Evolutionary conservation across 1,140 invertebrate species (phyloP).

Genomic region (Solenopsis invicta): DNA sequence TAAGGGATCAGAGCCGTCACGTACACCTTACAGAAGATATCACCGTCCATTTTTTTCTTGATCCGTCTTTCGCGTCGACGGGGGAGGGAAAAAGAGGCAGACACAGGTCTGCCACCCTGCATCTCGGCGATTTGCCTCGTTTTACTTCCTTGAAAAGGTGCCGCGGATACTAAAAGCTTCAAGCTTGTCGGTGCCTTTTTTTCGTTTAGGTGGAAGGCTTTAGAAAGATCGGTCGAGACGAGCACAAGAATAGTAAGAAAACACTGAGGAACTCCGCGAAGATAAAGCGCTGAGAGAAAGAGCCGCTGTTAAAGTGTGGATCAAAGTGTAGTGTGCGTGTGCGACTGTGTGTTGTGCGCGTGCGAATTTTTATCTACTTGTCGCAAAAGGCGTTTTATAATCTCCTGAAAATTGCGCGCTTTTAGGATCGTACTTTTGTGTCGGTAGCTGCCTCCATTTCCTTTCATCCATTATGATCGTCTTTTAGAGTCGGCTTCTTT

Average conservation of each 20-base stretch:
- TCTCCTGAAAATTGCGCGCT: constrained; percentile 61
- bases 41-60: constrained; percentile 49
- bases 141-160: constrained; percentile 65
- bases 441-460: constrained; percentile 40
- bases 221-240: constrained; percentile 65
- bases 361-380: constrained; percentile 65
- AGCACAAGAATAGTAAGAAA: constrained; percentile 57
- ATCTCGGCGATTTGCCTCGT: constrained; percentile 62
- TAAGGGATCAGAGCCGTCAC: constrained; percentile 60
- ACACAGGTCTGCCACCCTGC: constrained; percentile 36
- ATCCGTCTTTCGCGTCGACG: constrained; percentile 57
- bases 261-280: constrained; percentile 23
- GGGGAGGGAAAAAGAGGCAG: constrained; percentile 15
- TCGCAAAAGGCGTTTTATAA: constrained; percentile 61
- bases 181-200: constrained; percentile 47
- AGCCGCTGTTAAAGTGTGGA: constrained; percentile 30
- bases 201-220: constrained; percentile 39
- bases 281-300: constrained; percentile 49
- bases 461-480: constrained; percentile 47
- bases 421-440: constrained; percentile 58
- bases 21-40: constrained; percentile 45
- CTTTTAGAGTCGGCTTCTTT: constrained; percentile 18
- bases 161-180: constrained; percentile 60
- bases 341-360: not conserved
- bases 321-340: constrained; percentile 8